Base-by-base conservation (phyloP, 2,888 invertebrate genomes). In the Tetrapedia diversipes region DNA sequence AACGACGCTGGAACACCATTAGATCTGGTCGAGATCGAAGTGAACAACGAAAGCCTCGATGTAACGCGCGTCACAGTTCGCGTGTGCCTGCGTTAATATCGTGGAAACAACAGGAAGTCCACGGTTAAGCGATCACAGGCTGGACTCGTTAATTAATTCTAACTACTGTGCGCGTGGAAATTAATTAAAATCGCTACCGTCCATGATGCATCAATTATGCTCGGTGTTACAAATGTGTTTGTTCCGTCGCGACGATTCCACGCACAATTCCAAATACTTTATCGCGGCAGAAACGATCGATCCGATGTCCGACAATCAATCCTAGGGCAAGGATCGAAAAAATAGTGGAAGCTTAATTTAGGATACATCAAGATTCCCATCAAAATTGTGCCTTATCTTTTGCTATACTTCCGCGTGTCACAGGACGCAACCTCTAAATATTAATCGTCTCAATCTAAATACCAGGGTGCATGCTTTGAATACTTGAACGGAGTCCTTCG, bases 81-180 rank as follows among this genome's bases (percentile, higher is more conserved):
- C 32, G 16, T 29, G 24, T 11, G 54, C n/a, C 22, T 24, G 37
- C 3, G 29, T 22, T 27, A 34, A 43, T 29, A 45, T 53, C 43
- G 1, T 37, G 11, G 4, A 24, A 29, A n/a, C 29, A 72, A 72
- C 16, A 11, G 29, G 19, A 64, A 19, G n/a, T 45, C 47, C 47
- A 41, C 39, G 29, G 39, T 65, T 39, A 51, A 65, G 29, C 2
- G 29, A 24, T 29, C 59, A 14, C 49, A 16, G n/a, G 0, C 11
- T 22, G n/a, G 34, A 32, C 47, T 45, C 39, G n/a, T n/a, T 47
- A 60, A 70, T 70, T 75, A 56, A 65, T 47, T 27, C 39, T 2
- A 41, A 22, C 39, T 29, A 64, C 24, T 37, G 16, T 29, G 27
- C 19, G 29, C 22, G 8, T 32, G 37, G 4, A 57, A 53, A 49